Conservation (phyloP, 1,140 invertebrate species). For the Papilio dardanus region DNA sequence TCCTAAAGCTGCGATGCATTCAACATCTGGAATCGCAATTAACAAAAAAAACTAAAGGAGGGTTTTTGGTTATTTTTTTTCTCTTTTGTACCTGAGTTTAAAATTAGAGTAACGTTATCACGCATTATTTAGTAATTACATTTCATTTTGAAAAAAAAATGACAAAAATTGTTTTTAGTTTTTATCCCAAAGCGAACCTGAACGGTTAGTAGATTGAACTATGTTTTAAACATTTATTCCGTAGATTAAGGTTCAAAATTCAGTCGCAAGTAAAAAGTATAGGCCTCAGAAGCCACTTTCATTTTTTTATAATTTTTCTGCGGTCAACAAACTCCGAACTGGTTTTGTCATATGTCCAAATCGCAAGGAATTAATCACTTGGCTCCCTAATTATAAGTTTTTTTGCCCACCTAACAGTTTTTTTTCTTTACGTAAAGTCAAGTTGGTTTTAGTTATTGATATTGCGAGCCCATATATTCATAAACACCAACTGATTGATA, state of each 20-base stretch:
- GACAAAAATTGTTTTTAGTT: no score
- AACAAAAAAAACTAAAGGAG: background rate
- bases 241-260: background rate
- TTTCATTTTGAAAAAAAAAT: no score
- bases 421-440: background rate
- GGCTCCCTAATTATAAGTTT: background rate
- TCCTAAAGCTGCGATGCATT: background rate
- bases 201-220: background rate
- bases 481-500: background rate
- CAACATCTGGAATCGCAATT: background rate
- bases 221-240: background rate
- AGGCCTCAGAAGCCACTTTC: background rate
- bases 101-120: background rate
- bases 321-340: constrained; percentile 1
- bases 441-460: background rate
- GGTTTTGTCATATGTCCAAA: background rate
- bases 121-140: no score
- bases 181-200: background rate
- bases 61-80: background rate
- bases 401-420: background rate
- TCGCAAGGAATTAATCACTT: constrained; percentile 1
- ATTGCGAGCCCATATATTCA: background rate
- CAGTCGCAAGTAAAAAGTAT: background rate
- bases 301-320: constrained; percentile 16
- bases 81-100: background rate